Base-by-base conservation (phyloP, 2,888 invertebrate genomes). In the Abrostola triplasia region DNA sequence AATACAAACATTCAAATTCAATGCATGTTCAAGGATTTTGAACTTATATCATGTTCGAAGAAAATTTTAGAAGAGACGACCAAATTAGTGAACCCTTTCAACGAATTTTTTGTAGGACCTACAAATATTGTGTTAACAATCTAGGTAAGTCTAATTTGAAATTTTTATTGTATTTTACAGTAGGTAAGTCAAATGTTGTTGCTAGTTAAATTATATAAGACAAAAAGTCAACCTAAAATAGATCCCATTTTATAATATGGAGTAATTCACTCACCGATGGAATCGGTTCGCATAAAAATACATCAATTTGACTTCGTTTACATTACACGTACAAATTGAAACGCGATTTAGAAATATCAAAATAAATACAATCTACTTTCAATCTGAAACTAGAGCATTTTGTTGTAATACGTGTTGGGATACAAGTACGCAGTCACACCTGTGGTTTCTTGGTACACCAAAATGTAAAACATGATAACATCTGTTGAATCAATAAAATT, bases 271-370 rank as follows among this genome's bases (percentile, higher is more conserved):
- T 64, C 58, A 67, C 56, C 65, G 38, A 37, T 47, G 8, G 44
- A n/a, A 47, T 47, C 62, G 36, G 48, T 10, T 13, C 44, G 59
- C 41, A 36, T 50, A 67, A 40, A 70, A 70, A 73, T 70, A 59
- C 48, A 59, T 77, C 49, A 61, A 57, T 70, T 44, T 65, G 61
- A 54, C n/a, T 40, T 9, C 67, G 74, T 73, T 72, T 72, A 66
- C 11, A 59, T 57, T 65, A 7, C 49, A 54, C 44, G 51, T 66
- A 41, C 56, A 68, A 50, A 72, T 61, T 54, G 50, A 59, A 38
- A 12, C 37, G 60, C 47, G 36, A 42, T 53, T 72, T 61, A 49
- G 52, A 59, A 55, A 59, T 47, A 61, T 49, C 24, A 67, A 74
- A 60, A 75, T 47, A 70, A 64, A 70, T 59, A 57, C 41, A 59